These are phyloP conservation scores for Myotis pilosus DNA, from an alignment of 2,797 vertebrate species.

Conservation along the genomic window DNA sequence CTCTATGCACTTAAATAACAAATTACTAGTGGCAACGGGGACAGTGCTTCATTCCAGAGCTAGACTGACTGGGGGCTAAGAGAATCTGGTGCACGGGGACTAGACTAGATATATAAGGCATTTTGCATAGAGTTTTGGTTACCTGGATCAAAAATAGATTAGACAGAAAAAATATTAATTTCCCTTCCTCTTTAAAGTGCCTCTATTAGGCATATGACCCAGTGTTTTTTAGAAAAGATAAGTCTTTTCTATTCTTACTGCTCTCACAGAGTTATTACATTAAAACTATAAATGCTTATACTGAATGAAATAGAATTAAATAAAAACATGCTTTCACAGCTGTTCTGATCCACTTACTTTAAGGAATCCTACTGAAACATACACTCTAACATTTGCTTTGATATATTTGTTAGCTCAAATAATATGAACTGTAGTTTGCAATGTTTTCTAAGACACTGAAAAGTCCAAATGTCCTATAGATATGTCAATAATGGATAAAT, in stretches of 20 bases:
- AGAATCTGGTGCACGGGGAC: not conserved
- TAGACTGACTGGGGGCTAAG: not conserved
- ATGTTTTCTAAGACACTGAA: not conserved
- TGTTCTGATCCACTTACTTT: not conserved
- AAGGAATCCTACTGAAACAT: not conserved
- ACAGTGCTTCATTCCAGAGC: not conserved
- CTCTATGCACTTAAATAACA: not conserved
- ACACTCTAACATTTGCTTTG: not conserved
- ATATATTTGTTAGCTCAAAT: not conserved
- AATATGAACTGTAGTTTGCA: not conserved
- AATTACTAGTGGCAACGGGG: not conserved
- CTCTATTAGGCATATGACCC: not conserved
- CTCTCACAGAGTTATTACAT: not conserved
- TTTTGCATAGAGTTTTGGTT: conserved; percentile 8
- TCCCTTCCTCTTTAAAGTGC: not conserved
- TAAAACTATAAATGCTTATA: not conserved
- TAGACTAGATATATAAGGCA: not conserved
- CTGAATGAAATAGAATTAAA: not conserved
- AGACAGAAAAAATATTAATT: conserved; percentile 24
- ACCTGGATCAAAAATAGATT: not conserved
- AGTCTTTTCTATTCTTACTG: not conserved
- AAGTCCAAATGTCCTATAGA: not conserved
- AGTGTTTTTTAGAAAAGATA: not conserved
- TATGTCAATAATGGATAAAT: not conserved
- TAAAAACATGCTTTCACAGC: not conserved